These are phyloP conservation scores for Lophotis ruficrista DNA, from an alignment of 2,113 vertebrate species.

Conservation along the genomic window DNA sequence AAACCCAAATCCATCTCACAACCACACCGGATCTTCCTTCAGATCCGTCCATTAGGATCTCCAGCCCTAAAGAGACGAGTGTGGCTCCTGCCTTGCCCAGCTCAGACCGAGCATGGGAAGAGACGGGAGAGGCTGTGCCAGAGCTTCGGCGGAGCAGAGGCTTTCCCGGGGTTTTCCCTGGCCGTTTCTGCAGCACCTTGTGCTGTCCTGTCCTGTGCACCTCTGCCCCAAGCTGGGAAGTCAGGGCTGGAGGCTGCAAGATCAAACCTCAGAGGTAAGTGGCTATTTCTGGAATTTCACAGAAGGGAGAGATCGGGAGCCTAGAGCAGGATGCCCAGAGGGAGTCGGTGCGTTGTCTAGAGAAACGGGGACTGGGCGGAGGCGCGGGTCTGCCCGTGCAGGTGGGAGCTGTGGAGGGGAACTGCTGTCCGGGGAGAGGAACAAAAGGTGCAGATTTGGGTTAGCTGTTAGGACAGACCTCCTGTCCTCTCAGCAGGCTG, in stretches of 20 bases:
- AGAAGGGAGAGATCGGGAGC: neutral
- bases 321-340: rapidly evolving
- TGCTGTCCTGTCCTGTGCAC: neutral
- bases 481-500: neutral
- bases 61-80: neutral
- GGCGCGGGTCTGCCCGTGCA: rapidly evolving
- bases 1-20: neutral
- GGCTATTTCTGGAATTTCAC: neutral
- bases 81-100: neutral
- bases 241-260: neutral
- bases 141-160: neutral
- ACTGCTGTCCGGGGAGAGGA: neutral
- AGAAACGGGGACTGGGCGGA: rapidly evolving
- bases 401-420: neutral
- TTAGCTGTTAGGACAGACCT: neutral
- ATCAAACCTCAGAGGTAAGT: neutral
- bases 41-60: neutral
- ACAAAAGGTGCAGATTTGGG: rapidly evolving
- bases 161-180: neutral
- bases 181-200: neutral
- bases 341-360: rapidly evolving
- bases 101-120: rapidly evolving
- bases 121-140: neutral
- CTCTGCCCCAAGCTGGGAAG: neutral
- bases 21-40: neutral